These are phyloP conservation scores for Chirona hameri DNA, from an alignment of 2,888 invertebrate genomes.

Conservation along the genomic window DNA sequence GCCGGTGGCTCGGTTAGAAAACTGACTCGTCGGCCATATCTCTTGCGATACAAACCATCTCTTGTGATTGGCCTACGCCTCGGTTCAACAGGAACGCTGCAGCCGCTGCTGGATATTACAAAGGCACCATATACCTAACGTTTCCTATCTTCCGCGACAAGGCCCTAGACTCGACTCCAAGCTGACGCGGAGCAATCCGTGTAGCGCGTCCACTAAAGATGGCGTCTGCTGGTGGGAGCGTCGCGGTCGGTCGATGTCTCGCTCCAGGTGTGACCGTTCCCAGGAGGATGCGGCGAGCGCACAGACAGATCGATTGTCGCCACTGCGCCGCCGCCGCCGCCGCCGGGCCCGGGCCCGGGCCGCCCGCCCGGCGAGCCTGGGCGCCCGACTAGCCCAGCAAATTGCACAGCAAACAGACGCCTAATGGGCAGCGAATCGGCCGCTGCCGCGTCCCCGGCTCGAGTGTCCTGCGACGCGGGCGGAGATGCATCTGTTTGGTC, in stretches of 20 bases:
- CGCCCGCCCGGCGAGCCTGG: not conserved
- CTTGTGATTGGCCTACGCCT: too few relatives aligned
- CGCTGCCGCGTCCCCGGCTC: not conserved
- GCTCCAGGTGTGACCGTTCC: slow-evolving; percentile 2
- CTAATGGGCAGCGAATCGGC: not conserved
- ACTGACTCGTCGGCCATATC: too few relatives aligned
- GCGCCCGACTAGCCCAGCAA: not conserved
- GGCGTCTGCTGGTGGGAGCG: not conserved
- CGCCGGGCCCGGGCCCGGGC: not conserved
- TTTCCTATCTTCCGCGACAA: too few relatives aligned
- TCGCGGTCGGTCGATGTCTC: not conserved
- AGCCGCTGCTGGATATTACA: too few relatives aligned
- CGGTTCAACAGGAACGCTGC: too few relatives aligned
- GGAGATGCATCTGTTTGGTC: not conserved
- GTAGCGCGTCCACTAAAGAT: not conserved
- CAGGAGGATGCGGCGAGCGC: not conserved
- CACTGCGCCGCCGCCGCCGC: not conserved
- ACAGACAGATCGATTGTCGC: not conserved
- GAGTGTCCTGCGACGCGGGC: not conserved
- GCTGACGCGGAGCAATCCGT: too few relatives aligned
- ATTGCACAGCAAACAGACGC: slow-evolving; percentile 6
- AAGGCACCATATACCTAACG: too few relatives aligned
- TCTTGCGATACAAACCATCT: too few relatives aligned
- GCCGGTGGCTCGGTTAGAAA: too few relatives aligned
- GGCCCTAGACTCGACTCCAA: too few relatives aligned